Conservation (phyloP, 2,888 invertebrate genomes). For the Macrosoma leucophasiata region DNA sequence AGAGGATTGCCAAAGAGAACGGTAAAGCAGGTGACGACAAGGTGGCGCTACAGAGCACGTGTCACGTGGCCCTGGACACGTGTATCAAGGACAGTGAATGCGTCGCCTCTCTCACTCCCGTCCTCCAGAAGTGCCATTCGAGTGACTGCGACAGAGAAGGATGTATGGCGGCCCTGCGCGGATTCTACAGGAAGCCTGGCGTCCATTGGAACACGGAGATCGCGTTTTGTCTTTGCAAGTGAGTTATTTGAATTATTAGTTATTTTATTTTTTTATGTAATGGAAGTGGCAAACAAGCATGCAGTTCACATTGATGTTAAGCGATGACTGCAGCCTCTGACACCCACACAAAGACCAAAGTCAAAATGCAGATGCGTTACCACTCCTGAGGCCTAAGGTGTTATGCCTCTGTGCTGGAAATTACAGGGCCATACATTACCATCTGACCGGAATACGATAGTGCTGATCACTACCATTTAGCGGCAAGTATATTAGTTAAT, state of each 20-base stretch:
- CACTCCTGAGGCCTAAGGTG: too few relatives aligned
- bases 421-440: too few relatives aligned
- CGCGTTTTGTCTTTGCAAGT: conserved; percentile 96
- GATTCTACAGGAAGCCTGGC: conserved; percentile 88
- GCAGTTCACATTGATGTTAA: too few relatives aligned
- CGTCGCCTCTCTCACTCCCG: conserved; percentile 86
- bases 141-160: conserved; percentile 86
- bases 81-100: conserved; percentile 90
- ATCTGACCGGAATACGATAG: too few relatives aligned
- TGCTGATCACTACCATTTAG: too few relatives aligned
- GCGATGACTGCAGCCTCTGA: too few relatives aligned
- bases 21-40: conserved; percentile 73
- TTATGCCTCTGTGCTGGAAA: too few relatives aligned
- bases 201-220: conserved; percentile 91
- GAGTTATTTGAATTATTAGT: conserved; percentile 69
- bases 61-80: conserved; percentile 88
- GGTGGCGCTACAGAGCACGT: conserved; percentile 86
- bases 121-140: conserved; percentile 86
- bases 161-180: conserved; percentile 90
- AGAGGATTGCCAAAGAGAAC: conserved; percentile 73
- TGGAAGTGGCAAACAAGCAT: too few relatives aligned
- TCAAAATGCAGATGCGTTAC: too few relatives aligned
- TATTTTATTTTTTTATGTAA: too few relatives aligned
- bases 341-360: too few relatives aligned
- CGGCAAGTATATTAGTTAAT: too few relatives aligned